phyloP scores from a whole-genome alignment of 2,888 invertebrate genomes.

The Saturnia pavonia region DNA sequence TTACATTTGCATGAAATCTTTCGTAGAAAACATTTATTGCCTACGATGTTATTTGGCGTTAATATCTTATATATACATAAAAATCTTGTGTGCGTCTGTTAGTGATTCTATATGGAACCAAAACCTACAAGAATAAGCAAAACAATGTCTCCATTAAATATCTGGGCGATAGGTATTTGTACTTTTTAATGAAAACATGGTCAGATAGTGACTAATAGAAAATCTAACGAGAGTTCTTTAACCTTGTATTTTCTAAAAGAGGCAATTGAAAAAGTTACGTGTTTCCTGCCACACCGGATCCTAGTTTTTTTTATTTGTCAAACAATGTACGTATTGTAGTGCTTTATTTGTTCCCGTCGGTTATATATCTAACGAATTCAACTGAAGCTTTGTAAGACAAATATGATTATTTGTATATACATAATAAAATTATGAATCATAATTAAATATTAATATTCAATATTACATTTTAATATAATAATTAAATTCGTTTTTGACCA shows the following conservation, averaged over 20 bases:
- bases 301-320: background rate
- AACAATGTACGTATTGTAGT: background rate
- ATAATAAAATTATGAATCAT: background rate
- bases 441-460: background rate
- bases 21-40: no score
- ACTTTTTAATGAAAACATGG: background rate
- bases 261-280: background rate
- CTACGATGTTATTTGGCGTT: no score
- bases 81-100: no score
- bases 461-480: no score
- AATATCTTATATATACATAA: no score
- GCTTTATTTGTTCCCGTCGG: conserved; percentile 3
- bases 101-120: no score
- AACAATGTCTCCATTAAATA: no score
- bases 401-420: background rate
- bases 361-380: background rate
- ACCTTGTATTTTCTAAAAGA: background rate
- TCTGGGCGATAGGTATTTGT: background rate
- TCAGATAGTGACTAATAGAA: background rate
- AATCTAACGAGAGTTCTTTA: background rate
- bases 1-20: no score
- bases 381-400: background rate
- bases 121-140: no score
- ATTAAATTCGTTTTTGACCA: no score
- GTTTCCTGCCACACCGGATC: conserved; percentile 1